Conservation (phyloP, 2,113 vertebrate genomes). For the Meriones unguiculatus region DNA sequence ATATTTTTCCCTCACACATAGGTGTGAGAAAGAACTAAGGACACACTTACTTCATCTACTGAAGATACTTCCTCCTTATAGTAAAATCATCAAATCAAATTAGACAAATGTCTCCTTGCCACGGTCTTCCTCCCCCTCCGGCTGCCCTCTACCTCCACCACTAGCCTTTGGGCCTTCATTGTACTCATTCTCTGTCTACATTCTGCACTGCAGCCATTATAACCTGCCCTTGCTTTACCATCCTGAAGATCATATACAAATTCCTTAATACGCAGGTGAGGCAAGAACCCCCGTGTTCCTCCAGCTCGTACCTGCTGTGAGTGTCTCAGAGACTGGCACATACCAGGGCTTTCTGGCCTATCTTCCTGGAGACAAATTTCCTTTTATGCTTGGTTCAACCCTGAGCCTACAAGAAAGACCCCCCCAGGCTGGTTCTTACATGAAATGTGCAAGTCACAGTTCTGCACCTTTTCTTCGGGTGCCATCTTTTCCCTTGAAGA, state of each 20-base stretch:
- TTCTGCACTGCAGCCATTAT: background rate
- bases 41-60: background rate
- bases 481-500: background rate
- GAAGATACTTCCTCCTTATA: background rate
- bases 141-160: background rate
- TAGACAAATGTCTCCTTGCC: background rate
- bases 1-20: background rate
- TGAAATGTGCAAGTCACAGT: rapidly evolving
- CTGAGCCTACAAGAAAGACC: background rate
- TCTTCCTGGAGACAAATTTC: background rate
- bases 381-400: background rate
- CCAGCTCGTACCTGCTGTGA: background rate
- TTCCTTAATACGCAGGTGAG: background rate
- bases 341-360: no score
- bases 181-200: background rate
- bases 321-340: no score
- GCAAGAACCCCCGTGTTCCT: no score
- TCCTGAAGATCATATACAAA: background rate
- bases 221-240: background rate
- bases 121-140: no score
- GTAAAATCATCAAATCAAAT: background rate
- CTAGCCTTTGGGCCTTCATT: no score
- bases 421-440: rapidly evolving
- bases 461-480: background rate
- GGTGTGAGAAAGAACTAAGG: background rate